Conservation (phyloP, 2,797 vertebrate genomes). For the Xiphorhynchus erythropygius region DNA sequence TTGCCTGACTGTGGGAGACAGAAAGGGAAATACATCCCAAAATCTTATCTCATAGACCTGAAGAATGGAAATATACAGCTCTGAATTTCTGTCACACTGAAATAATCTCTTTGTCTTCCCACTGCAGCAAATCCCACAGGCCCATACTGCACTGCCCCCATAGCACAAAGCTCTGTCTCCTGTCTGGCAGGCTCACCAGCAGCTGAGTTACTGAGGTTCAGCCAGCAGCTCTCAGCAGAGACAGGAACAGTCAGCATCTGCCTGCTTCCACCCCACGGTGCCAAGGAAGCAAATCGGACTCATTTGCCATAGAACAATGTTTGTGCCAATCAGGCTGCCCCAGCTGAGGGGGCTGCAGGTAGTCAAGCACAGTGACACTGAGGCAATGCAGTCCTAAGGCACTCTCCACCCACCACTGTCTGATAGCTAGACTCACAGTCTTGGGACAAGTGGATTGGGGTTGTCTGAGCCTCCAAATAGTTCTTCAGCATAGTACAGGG, state of each 20-base stretch:
- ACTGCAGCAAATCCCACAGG: background rate
- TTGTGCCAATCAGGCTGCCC: background rate
- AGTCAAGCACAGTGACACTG: background rate
- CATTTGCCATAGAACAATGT: fast-evolving
- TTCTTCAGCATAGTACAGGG: background rate
- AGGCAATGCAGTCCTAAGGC: background rate
- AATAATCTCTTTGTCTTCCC: background rate
- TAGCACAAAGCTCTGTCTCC: background rate
- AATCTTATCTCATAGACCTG: background rate
- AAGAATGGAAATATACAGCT: background rate
- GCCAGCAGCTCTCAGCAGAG: background rate
- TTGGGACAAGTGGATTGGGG: background rate
- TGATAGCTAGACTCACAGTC: background rate
- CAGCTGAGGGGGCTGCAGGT: background rate
- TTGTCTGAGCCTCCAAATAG: background rate
- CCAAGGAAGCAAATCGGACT: background rate
- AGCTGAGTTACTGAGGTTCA: background rate
- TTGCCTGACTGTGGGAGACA: background rate
- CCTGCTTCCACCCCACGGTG: too few species aligned
- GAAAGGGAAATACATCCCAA: background rate
- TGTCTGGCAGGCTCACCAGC: background rate
- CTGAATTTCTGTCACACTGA: background rate
- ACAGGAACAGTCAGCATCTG: background rate
- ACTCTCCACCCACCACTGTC: background rate
- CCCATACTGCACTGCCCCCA: background rate